Evolutionary conservation across 2,113 vertebrate species (phyloP).

Genomic region (Andinoacara biseriatus): DNA sequence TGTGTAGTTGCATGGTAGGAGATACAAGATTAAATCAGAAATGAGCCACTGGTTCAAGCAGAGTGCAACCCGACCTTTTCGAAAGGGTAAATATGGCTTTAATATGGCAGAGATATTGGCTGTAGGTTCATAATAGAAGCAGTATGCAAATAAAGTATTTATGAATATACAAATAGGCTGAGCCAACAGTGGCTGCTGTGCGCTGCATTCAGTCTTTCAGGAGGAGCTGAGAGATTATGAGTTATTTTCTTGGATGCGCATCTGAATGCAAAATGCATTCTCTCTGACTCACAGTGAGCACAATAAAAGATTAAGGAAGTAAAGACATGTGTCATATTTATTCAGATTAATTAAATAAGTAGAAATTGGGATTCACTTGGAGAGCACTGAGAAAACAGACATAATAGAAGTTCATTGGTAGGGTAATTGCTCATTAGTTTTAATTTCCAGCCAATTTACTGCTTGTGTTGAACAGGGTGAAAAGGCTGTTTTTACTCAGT

Average conservation of each 20-base stretch:
- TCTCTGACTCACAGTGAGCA: conserved; percentile 25
- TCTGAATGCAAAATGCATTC: conserved; percentile 30
- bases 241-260: conserved; percentile 34
- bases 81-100: conserved; percentile 46
- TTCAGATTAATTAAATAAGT: conserved; percentile 62
- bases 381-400: conserved; percentile 60
- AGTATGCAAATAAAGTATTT: conserved; percentile 56
- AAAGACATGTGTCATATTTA: conserved; percentile 60
- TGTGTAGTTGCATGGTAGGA: conserved; percentile 24
- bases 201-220: conserved; percentile 33
- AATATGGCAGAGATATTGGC: conserved; percentile 47
- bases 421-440: conserved; percentile 77
- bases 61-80: conserved; percentile 45
- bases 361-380: conserved; percentile 48
- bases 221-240: conserved; percentile 39
- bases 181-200: conserved; percentile 24
- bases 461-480: conserved; percentile 58
- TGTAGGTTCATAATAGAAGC: conserved; percentile 29
- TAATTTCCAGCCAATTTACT: conserved; percentile 70
- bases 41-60: conserved; percentile 48
- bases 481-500: conserved; percentile 54
- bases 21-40: conserved; percentile 49
- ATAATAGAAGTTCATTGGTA: conserved; percentile 65
- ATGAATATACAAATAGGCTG: conserved; percentile 45
- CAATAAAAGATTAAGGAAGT: conserved; percentile 48